Base-by-base conservation (phyloP, 37 sponge, comb jelly and placozoan genomes). In the Chondrilla cf. caribensis region DNA sequence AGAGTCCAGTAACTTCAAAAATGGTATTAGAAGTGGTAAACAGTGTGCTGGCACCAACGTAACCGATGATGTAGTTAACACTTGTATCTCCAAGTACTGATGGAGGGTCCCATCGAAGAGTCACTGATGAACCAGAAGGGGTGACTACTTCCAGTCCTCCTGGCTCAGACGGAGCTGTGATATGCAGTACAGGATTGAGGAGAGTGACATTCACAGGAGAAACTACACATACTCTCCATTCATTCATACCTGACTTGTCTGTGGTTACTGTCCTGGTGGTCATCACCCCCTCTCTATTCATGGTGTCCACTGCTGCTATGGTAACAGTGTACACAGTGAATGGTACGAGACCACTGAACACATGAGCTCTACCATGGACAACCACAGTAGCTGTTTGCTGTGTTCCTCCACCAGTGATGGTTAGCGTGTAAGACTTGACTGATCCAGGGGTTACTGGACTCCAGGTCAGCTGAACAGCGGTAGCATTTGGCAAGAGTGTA, bases 291-390 rank as follows among this genome's bases (percentile, higher is more conserved):
- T 22, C 1, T 43, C 76, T 37, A n/a, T 6, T 43, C 44, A n/a
- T 38, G 1, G 44, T 11, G 25, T 73, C 76, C 29, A 73, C 43
- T 73, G 41, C 44, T 42, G 2, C 5, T 40, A 73, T 37, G 14
- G 76, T 73, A 7, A 73, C n/a, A 1, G 43, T 73, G 24, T 73
- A 73, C 44, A 22, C 24, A 37, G 76, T 73, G 44, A 39, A 37
- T 39, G 76, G 76, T 36, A 40, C n/a, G 18, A 73, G 43, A 18
- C 25, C n/a, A 25, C 9, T 11, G 41, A 73, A 73, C 6, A n/a
- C n/a, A n/a, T n/a, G n/a, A n/a, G n/a, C n/a, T n/a, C n/a, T n/a
- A n/a, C n/a, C n/a, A n/a, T n/a, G n/a, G n/a, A n/a, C n/a, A n/a
- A n/a, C n/a, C n/a, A n/a, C n/a, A n/a, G n/a, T n/a, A n/a, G n/a